Evolutionary conservation across 2,888 invertebrate species (phyloP), one percentile per base, ranked within the genome.

Genomic region (Timandra comae): DNA sequence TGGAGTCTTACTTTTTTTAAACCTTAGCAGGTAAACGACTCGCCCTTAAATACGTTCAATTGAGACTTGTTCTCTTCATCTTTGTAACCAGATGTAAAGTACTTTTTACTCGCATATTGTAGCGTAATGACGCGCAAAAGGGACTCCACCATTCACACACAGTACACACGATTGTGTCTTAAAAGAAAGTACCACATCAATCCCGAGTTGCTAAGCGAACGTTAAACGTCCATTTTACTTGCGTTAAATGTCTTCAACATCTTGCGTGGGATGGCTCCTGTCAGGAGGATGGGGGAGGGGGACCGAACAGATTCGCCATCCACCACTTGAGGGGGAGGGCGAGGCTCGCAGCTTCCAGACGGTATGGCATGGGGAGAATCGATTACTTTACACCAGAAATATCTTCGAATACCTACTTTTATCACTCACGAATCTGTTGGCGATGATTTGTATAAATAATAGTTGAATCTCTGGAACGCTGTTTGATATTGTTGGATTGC

Each of bases 341-440:
- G 51, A 42, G 52, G 49, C 37, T 46, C 45, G 42, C 54, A 56
- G 51, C 52, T 46, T 58, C 49, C 58, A 70, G 70, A 68, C 70
- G 47, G 57, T 48, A 39, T 53, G 60, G 61, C 30, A 38, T 33
- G 38, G 46, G 53, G 48, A 52, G 38, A 56, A 46, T 41, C 61
- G 55, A 57, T 59, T 51, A 46, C 48, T 53, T 49, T 38, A 35
- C 39, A 16, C 3, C 16, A 48, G 33, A 46, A 41, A 54, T 45
- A 39, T 43, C 38, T 50, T 41, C 40, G 43, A 21, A n/a, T n/a
- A n/a, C n/a, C n/a, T n/a, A n/a, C n/a, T n/a, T n/a, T n/a, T n/a
- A n/a, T n/a, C n/a, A n/a, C n/a, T n/a, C n/a, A n/a, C n/a, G n/a
- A n/a, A n/a, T n/a, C n/a, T n/a, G n/a, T n/a, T n/a, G n/a, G n/a